Conservation (phyloP, 2,113 vertebrate species). For the Cyanistes caeruleus region DNA sequence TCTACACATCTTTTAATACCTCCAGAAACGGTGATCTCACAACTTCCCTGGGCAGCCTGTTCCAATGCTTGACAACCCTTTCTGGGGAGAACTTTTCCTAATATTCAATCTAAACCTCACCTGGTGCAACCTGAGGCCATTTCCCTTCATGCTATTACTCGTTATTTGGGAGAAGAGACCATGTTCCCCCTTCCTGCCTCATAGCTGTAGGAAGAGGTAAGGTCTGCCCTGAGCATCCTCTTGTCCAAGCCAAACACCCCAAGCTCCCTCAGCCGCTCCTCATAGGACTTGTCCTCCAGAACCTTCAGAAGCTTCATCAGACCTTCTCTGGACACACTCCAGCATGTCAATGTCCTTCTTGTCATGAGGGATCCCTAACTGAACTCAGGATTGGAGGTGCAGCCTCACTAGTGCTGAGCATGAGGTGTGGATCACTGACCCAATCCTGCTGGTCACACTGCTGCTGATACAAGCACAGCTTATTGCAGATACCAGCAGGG, state of each 20-base stretch:
- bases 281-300: not conserved
- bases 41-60: not conserved
- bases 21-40: not conserved
- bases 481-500: not conserved
- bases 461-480: not conserved
- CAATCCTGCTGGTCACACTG: not conserved
- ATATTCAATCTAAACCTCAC: not conserved
- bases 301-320: not conserved
- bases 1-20: not conserved
- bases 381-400: not conserved
- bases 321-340: not conserved
- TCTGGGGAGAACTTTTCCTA: not conserved
- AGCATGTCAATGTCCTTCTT: not conserved
- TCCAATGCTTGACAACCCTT: not conserved
- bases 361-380: not conserved
- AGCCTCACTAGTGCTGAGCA: not conserved
- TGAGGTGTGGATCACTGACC: not conserved
- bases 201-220: not conserved
- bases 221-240: not conserved
- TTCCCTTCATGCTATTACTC: not conserved
- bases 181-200: fast-evolving
- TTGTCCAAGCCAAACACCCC: not conserved
- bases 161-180: not conserved
- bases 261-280: not conserved
- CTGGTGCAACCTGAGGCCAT: not conserved